These are phyloP conservation scores for Microctonus brassicae DNA, from an alignment of 2,888 invertebrate species.

Conservation along the genomic window DNA sequence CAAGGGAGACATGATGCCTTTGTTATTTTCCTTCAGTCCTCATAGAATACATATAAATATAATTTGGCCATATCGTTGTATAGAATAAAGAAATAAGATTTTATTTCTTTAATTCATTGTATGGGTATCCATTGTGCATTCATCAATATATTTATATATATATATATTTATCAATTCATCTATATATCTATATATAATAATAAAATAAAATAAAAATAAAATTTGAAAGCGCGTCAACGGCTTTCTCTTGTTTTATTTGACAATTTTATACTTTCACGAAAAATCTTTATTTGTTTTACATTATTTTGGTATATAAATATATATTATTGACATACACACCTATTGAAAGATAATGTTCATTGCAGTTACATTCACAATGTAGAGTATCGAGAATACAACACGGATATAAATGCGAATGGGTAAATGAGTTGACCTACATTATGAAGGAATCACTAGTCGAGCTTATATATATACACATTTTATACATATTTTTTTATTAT, in stretches of 20 bases:
- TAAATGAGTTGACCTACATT: slow-evolving; percentile 60
- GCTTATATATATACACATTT: neutral
- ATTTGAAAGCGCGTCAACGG: slow-evolving; percentile 10
- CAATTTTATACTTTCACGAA: slow-evolving; percentile 20
- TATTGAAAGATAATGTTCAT: neutral
- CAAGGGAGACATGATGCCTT: neutral
- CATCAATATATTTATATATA: neutral
- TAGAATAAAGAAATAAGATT: too few relatives aligned
- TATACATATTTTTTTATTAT: too few relatives aligned
- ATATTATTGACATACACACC: neutral
- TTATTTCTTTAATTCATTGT: too few relatives aligned
- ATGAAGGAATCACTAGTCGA: slow-evolving; percentile 44
- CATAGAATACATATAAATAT: neutral
- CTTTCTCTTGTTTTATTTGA: slow-evolving; percentile 10
- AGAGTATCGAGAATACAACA: neutral
- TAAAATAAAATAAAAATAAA: slow-evolving; percentile 4
- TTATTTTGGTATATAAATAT: neutral
- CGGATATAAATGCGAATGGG: neutral
- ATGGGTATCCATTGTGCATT: neutral
- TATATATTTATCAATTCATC: neutral
- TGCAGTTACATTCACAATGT: neutral
- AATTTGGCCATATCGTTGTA: too few relatives aligned
- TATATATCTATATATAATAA: neutral
- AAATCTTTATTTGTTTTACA: neutral
- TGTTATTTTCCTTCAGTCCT: neutral